Percentiles rank a stretch among this genome's conserved stretches.
Conservation (phyloP, 2,113 vertebrate species). For the Datnioides undecimradiatus region DNA sequence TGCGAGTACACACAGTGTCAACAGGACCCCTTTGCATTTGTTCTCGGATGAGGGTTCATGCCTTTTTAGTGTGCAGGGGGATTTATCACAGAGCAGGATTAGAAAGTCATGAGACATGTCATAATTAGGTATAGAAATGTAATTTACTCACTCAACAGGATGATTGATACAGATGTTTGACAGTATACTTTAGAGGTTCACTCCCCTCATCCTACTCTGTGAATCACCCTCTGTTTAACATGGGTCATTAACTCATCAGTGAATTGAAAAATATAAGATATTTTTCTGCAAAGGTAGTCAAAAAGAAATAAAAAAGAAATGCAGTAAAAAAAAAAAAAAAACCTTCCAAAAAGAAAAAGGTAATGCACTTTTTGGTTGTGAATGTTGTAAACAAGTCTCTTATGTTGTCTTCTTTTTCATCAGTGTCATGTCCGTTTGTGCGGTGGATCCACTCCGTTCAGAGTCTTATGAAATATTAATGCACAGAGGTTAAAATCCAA, state of each 20-base stretch:
- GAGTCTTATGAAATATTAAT: neutral
- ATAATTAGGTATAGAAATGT: neutral
- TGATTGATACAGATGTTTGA: neutral
- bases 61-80: neutral
- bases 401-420: conserved; percentile 1
- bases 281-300: neutral
- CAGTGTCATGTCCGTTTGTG: neutral
- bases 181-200: neutral
- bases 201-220: neutral
- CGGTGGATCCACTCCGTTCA: neutral
- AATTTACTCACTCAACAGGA: neutral
- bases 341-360: neutral
- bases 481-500: conserved; percentile 1
- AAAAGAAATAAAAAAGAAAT: neutral
- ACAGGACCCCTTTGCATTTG: neutral
- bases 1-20: conserved; percentile 3
- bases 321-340: neutral
- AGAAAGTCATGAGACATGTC: neutral
- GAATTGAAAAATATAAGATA: neutral
- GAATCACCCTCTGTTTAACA: neutral
- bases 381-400: conserved; percentile 74
- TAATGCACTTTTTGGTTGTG: conserved; percentile 74
- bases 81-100: neutral
- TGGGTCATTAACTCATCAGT: neutral
- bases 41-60: neutral